These are phyloP conservation scores for Psilopsiagon aurifrons DNA, from an alignment of 2,113 vertebrate species.

Conservation along the genomic window DNA sequence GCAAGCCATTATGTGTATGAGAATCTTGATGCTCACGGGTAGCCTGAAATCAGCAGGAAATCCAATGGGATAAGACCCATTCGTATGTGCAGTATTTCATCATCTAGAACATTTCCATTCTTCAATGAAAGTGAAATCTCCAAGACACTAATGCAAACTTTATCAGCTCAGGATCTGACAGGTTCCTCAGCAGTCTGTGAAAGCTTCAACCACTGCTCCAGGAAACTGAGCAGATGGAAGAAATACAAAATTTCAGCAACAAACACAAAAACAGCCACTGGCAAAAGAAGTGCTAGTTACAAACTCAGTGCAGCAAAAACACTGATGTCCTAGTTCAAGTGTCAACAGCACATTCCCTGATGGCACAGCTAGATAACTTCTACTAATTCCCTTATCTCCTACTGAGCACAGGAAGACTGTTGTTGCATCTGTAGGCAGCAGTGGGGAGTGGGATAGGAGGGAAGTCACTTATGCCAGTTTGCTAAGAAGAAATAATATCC, in stretches of 20 bases:
- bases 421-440: not conserved
- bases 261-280: not conserved
- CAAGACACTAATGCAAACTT: not conserved
- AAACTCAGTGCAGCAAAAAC: constrained; percentile 15
- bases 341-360: constrained; percentile 29
- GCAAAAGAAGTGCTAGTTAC: constrained; percentile 19
- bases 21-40: not conserved
- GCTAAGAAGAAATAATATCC: not conserved
- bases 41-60: not conserved
- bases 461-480: not conserved
- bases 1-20: not conserved
- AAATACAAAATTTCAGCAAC: constrained; percentile 23
- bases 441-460: not conserved
- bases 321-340: not conserved
- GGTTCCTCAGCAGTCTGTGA: not conserved
- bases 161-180: not conserved
- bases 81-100: not conserved
- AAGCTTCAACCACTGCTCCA: not conserved
- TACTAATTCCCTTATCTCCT: constrained; percentile 14
- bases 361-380: constrained; percentile 21
- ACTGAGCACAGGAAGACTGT: not conserved
- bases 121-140: not conserved
- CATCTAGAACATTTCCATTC: not conserved
- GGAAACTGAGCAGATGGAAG: not conserved
- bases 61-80: not conserved